Conservation (phyloP, 2,888 invertebrate species). For the Aleiodes testaceus region DNA sequence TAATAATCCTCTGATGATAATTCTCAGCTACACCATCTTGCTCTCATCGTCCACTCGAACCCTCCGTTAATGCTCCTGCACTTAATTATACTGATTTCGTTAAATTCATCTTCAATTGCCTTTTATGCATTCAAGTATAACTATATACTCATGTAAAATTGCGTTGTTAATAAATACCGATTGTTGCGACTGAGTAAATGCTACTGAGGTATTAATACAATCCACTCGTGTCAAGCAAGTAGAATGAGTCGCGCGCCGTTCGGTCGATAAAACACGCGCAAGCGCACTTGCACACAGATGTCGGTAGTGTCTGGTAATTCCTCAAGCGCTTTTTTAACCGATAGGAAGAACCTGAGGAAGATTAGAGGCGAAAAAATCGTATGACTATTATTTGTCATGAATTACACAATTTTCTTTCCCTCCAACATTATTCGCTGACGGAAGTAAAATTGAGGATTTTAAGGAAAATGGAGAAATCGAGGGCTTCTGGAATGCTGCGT, state of each 20-base stretch:
- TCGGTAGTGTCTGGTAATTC: neutral
- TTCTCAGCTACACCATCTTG: constrained; percentile 24
- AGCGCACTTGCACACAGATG: neutral
- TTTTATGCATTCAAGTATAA: neutral
- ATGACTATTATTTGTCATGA: too few relatives aligned
- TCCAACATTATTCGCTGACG: too few relatives aligned
- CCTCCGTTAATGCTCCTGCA: neutral
- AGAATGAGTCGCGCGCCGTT: constrained; percentile 4
- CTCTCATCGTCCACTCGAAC: neutral
- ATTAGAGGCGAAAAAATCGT: too few relatives aligned
- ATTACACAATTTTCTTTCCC: too few relatives aligned
- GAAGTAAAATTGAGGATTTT: neutral
- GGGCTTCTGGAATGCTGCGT: neutral
- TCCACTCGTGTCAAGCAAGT: neutral
- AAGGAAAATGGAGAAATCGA: neutral
- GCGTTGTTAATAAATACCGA: constrained; percentile 1
- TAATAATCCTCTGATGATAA: neutral
- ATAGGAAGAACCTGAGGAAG: too few relatives aligned
- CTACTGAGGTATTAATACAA: constrained; percentile 16
- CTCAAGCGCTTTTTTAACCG: too few relatives aligned
- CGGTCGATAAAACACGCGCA: constrained; percentile 26
- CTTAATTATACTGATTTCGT: constrained; percentile 18
- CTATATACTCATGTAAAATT: neutral
- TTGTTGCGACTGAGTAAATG: constrained; percentile 22
- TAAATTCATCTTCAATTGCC: neutral